Conservation (phyloP, 2,888 invertebrate species). For the Plagiodera versicolora region DNA sequence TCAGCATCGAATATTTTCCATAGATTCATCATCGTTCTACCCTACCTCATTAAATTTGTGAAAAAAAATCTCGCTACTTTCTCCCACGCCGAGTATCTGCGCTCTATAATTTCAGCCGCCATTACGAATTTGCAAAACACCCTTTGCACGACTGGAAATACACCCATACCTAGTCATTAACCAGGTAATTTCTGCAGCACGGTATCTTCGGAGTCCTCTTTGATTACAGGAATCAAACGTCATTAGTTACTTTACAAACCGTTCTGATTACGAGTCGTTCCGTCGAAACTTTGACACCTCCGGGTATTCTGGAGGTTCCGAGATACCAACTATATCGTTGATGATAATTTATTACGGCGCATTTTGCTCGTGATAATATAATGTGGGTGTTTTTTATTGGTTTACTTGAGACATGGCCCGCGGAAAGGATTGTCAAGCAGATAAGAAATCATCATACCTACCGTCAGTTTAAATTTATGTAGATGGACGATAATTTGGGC, state of each 20-base stretch:
- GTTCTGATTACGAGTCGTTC: constrained; percentile 9
- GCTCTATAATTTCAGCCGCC: background rate
- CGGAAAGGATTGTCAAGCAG: background rate
- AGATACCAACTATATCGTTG: constrained; percentile 16
- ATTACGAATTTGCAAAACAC: background rate
- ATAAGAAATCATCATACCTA: background rate
- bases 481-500: background rate
- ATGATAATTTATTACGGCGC: constrained; percentile 22
- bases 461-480: background rate
- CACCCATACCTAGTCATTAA: constrained; percentile 29
- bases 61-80: background rate
- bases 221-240: constrained; percentile 34
- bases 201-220: constrained; percentile 24
- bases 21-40: no score
- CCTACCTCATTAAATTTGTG: no score
- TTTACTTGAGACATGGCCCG: background rate
- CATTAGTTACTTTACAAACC: constrained; percentile 28
- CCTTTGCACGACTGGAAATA: background rate
- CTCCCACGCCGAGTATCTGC: background rate
- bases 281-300: background rate
- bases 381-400: background rate
- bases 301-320: constrained; percentile 5
- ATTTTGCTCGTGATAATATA: constrained; percentile 20
- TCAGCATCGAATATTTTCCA: no score
- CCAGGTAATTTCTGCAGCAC: constrained; percentile 27